phyloP scores from a whole-genome alignment of 2,113 vertebrate genomes.

The Dasyprocta punctata region DNA sequence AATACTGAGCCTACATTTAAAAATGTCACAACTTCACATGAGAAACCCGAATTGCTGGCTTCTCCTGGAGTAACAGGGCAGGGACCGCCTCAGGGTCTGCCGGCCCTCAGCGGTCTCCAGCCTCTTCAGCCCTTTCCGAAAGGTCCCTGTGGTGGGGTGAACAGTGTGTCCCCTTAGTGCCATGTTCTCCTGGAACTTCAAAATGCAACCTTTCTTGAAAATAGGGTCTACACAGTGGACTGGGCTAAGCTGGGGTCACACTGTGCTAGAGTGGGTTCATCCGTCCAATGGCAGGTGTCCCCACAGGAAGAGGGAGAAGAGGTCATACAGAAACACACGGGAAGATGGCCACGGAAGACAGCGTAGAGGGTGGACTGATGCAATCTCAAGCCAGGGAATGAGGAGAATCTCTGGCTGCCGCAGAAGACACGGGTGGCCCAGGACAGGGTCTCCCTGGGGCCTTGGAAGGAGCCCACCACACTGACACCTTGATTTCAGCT shows the following conservation, averaged over 20 bases:
- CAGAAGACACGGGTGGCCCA: background rate
- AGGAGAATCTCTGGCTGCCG: fast-evolving
- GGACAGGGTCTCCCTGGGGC: background rate
- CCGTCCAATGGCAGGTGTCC: background rate
- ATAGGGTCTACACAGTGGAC: background rate
- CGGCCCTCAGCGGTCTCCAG: fast-evolving
- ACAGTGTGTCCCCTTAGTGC: background rate
- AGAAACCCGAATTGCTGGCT: background rate
- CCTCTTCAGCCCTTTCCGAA: background rate
- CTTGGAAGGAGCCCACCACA: background rate
- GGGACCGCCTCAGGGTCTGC: background rate
- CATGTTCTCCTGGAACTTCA: background rate
- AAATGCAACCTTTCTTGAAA: background rate
- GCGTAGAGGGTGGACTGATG: background rate
- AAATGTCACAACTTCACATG: background rate
- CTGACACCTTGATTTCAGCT: background rate
- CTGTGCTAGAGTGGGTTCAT: too few relatives aligned
- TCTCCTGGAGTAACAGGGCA: background rate
- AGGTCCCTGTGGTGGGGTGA: background rate
- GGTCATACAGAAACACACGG: background rate
- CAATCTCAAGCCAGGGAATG: background rate
- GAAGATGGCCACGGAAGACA: background rate
- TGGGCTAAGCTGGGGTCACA: background rate
- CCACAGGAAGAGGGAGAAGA: background rate
- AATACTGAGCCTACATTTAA: background rate